Evolutionary conservation across 2,113 vertebrate genomes (phyloP), one percentile per base, ranked within the genome.

Genomic region (Lepidothrix coronata): DNA sequence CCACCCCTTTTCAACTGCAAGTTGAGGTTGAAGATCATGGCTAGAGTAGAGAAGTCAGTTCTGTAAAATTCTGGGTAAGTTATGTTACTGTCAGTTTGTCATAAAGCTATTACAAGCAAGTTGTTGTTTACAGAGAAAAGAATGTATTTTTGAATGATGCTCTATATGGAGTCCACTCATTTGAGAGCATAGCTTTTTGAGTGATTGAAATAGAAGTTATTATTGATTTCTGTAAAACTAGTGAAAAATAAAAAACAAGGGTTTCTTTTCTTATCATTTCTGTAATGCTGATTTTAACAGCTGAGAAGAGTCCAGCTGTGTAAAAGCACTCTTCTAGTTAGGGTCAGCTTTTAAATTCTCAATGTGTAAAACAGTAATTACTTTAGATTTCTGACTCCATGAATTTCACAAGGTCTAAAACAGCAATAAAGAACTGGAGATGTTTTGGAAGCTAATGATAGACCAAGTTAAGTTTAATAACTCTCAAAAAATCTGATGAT

Each of bases 321-420:
- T 93, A 55, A 67, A 94, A 88, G 31, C 57, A 52, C 37, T 89
- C 30, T 86, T 88, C 35, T 39, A 71, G 78, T 83, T 65, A 77
- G 63, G 71, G 65, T 85, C 75, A 92, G 44, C 68, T 94, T 92
- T 96, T 84, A 94, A 88, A 63, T 90, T 88, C 61, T 74, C 33
- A 57, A 67, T 2, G 3, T 49, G n/a, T 57, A 80, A 95, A 96
- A 25, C 19, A 63, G 75, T 83, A 94, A 93, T 83, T 93, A 76
- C 39, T 79, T 93, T n/a, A 83, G 59, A 88, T 96, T 85, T 93
- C 74, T 67, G 43, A n/a, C 49, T 70, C 58, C 33, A 5, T 67
- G 78, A 77, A 80, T 85, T 93, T 77, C 33, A 63, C 35, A 41
- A 59, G 33, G 35, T 71, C 63, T 83, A 21, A 63, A 84, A 77